These are phyloP conservation scores for Turnix velox DNA, from an alignment of 2,113 vertebrate genomes.

Conservation along the genomic window DNA sequence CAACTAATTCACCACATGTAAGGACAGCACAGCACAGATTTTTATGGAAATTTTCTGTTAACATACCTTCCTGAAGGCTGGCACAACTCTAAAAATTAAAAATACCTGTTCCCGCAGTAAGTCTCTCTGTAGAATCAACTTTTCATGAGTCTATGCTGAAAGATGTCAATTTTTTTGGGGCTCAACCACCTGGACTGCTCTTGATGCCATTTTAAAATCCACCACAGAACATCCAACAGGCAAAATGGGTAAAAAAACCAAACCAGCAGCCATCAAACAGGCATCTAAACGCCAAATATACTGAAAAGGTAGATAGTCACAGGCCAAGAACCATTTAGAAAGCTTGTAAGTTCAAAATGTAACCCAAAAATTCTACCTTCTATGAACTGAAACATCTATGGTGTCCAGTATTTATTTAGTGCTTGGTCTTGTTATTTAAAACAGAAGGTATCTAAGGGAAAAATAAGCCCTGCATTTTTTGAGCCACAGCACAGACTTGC, in stretches of 20 bases:
- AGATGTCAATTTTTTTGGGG: background rate
- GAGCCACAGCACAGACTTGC: conserved; percentile 12
- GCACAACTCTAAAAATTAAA: background rate
- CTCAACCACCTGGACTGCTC: background rate
- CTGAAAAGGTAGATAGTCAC: background rate
- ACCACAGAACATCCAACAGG: background rate
- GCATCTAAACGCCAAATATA: background rate
- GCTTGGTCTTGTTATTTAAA: background rate
- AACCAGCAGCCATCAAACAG: background rate
- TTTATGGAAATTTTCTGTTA: background rate
- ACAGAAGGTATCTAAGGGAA: background rate
- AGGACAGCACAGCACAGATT: background rate
- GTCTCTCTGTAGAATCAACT: background rate
- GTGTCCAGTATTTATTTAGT: background rate
- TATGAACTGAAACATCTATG: background rate
- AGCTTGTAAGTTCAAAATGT: background rate
- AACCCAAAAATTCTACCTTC: background rate
- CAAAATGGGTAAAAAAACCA: background rate
- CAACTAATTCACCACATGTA: background rate
- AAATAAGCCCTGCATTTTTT: conserved; percentile 37
- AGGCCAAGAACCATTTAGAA: background rate
- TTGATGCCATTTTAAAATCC: background rate
- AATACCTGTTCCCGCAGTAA: background rate
- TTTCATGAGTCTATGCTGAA: background rate
- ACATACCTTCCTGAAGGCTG: background rate